Conservation (phyloP, 2,113 vertebrate genomes). For the Pleuronectes platessa region DNA sequence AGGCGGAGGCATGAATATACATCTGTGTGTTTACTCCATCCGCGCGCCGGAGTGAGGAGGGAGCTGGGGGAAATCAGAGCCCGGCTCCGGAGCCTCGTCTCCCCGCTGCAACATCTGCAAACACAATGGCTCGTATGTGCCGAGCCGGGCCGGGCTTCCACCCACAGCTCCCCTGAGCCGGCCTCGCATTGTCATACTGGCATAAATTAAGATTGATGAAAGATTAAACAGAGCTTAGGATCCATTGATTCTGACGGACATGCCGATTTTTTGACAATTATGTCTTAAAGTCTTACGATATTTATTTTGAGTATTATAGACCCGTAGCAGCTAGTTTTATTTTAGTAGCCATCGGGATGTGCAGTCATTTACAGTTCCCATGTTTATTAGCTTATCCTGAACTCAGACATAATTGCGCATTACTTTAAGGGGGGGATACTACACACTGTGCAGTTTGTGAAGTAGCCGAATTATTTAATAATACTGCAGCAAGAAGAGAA, state of each 20-base stretch:
- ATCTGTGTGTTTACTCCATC: slow-evolving; percentile 88
- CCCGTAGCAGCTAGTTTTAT: neutral
- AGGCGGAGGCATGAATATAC: slow-evolving; percentile 86
- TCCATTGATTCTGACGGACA: slow-evolving; percentile 87
- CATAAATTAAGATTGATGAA: slow-evolving; percentile 99
- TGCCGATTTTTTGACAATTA: slow-evolving; percentile 89
- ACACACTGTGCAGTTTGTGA: neutral
- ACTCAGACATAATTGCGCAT: neutral
- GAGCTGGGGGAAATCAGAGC: slow-evolving; percentile 93
- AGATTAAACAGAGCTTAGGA: slow-evolving; percentile 92
- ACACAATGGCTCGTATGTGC: slow-evolving; percentile 90
- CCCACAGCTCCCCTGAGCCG: slow-evolving; percentile 88
- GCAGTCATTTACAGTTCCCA: neutral
- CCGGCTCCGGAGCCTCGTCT: slow-evolving; percentile 79
- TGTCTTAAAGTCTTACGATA: slow-evolving; percentile 78
- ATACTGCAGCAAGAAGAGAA: neutral
- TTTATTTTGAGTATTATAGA: slow-evolving; percentile 65
- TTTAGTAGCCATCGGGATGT: no score
- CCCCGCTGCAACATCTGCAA: slow-evolving; percentile 89
- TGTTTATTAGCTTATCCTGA: neutral
- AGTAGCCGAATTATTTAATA: neutral
- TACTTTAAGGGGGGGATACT: neutral
- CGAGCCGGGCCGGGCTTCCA: slow-evolving; percentile 87
- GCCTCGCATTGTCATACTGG: slow-evolving; percentile 92
- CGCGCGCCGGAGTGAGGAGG: slow-evolving; percentile 80